Percentiles rank a stretch among this genome's conserved stretches.
Conservation (phyloP, 2,888 invertebrate genomes). For the Lomographa bimaculata region DNA sequence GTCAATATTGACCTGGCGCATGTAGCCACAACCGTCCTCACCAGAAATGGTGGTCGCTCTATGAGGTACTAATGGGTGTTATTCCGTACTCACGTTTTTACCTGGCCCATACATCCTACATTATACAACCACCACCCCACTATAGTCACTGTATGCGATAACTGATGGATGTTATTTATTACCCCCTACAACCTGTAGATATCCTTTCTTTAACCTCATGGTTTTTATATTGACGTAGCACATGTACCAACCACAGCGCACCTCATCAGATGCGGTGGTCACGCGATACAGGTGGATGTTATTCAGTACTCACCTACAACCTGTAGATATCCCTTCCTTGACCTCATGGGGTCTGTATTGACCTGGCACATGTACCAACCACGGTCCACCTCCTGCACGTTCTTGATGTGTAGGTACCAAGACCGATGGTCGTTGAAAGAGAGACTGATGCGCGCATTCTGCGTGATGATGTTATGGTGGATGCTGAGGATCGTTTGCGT, state of each 20-base stretch:
- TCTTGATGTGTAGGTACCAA: conserved; percentile 95
- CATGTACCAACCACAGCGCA: conserved; percentile 96
- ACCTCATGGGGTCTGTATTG: conserved; percentile 96
- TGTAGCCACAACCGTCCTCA: no score
- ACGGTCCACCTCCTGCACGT: conserved; percentile 93
- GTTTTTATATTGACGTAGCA: conserved; percentile 97
- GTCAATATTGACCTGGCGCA: no score
- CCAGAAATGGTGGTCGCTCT: no score
- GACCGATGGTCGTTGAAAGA: conserved; percentile 95
- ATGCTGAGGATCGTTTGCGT: conserved; percentile 96
- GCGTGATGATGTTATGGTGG: conserved; percentile 95
- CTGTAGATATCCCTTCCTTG: conserved; percentile 93
- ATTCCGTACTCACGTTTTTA: no score
- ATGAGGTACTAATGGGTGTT: no score
- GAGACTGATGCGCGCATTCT: conserved; percentile 93
- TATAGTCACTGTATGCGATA: no score
- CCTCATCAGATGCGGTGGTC: conserved; percentile 96
- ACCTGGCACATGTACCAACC: conserved; percentile 97
- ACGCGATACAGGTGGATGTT: no score
- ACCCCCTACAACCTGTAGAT: conserved; percentile 96
- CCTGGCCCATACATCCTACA: no score
- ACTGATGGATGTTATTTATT: no score
- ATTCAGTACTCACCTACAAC: conserved; percentile 95
- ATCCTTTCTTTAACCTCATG: conserved; percentile 94
- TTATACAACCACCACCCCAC: no score